A percentile compares a stretch with the other conserved stretches of the same genome.
phyloP scores from a whole-genome alignment of 2,113 vertebrate genomes.

The Megaleporinus macrocephalus region DNA sequence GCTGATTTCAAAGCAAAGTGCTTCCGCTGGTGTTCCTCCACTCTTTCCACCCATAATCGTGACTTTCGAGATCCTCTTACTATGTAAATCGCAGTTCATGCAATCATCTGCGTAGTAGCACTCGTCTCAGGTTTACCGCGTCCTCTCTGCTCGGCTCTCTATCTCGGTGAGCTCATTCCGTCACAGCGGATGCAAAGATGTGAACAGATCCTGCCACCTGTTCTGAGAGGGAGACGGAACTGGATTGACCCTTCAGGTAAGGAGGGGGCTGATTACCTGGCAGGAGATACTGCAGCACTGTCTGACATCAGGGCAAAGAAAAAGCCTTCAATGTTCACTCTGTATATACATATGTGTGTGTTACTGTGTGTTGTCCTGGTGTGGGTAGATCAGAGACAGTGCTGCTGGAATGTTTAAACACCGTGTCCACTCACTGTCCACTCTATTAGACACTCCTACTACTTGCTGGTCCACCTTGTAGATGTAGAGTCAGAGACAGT shows the following conservation, averaged over 20 bases:
- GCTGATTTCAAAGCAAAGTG: conserved; percentile 15
- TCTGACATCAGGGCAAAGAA: neutral
- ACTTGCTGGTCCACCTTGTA: too few species aligned
- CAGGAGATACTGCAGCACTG: neutral
- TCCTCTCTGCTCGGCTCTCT: neutral
- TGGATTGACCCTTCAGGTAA: neutral
- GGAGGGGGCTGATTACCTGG: neutral
- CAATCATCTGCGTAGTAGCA: neutral
- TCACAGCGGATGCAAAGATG: too few species aligned
- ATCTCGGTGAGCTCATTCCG: too few species aligned
- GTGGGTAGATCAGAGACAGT: too few species aligned
- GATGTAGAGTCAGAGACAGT: too few species aligned
- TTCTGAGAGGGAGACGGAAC: neutral
- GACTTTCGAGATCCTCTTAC: neutral
- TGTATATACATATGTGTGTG: too few species aligned
- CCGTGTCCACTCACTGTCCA: too few species aligned
- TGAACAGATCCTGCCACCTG: neutral
- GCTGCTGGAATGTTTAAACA: too few species aligned
- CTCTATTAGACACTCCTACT: too few species aligned
- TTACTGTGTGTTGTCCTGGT: neutral
- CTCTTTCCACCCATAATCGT: neutral
- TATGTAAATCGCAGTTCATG: neutral
- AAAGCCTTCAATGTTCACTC: too few species aligned
- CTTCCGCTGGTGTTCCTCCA: neutral
- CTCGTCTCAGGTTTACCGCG: neutral